Conservation (phyloP, 2,113 vertebrate genomes). For the Bubalus kerabau region DNA sequence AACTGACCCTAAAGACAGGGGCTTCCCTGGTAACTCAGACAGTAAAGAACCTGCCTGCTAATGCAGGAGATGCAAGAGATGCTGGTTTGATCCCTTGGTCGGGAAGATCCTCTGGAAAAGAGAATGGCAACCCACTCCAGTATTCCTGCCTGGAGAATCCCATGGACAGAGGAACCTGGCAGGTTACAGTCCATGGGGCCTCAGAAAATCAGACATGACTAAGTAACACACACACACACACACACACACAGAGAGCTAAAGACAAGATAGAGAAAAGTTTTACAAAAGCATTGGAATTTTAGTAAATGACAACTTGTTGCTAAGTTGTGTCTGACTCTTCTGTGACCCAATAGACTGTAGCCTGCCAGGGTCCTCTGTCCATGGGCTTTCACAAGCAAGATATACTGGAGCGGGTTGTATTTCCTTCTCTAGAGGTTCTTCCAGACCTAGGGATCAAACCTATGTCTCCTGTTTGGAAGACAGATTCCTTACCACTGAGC, state of each 20-base stretch:
- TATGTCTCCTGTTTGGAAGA: not conserved
- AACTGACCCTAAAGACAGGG: not conserved
- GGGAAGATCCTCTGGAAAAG: not conserved
- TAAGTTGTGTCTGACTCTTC: not conserved
- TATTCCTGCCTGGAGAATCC: not conserved
- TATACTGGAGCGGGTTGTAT: not conserved
- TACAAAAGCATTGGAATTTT: constrained; percentile 15
- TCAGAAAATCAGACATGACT: not conserved
- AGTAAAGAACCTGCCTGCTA: not conserved
- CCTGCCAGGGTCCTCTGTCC: not conserved
- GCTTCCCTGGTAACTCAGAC: not conserved
- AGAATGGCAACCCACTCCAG: not conserved
- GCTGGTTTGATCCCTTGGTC: not conserved
- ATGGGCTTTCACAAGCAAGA: not conserved
- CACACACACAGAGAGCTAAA: not conserved
- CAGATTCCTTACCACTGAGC: not conserved
- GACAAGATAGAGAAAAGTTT: constrained; percentile 21
- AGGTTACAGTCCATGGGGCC: not conserved
- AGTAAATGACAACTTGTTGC: constrained; percentile 17
- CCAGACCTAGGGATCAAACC: not conserved
- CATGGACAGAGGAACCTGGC: not conserved
- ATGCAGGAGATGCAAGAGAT: not conserved
- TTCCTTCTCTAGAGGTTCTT: not conserved
- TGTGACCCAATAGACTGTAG: not conserved
- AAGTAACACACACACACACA: not conserved